Base-by-base conservation (phyloP, 2,797 vertebrate species). In the Hozukius guyotensis region DNA sequence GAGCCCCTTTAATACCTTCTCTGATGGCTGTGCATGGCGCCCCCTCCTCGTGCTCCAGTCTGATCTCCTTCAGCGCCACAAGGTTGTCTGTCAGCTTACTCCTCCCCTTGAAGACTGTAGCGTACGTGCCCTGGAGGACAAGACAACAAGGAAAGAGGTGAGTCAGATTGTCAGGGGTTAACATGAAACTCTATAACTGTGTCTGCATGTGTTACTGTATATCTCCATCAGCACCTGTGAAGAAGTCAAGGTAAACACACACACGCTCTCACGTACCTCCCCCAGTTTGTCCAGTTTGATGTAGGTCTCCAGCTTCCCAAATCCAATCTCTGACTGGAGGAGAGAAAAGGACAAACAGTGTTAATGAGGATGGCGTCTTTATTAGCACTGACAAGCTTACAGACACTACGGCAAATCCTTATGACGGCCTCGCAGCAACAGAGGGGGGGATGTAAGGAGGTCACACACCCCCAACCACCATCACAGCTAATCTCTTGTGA, bases 261-360 rank as follows among this genome's bases (percentile, higher is more conserved):
- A 32, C 31, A 9, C 36, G 22, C 71, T 22, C 42, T 32, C 11
- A 80, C 93, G 2, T 93, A 99, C 98, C 96, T 99, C 98, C 90
- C 98, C 98, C 75, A 99, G 97, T 90, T 99, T 99, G 94, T 99
- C 98, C 93, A 99, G 96, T 94, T 99, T 99, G 93, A 98, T 97
- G 89, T 99, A 99, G 14, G 97, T 98, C 95, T 99, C 98, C 96
- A 98, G 96, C 95, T 99, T 99, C 77, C 98, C 98, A 91, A 99
- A 99, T 57, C 98, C 98, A 88, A 99, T 98, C 95, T 99, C 98
- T 83, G 97, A 99, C 98, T 98, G 88, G 66, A 87, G 61, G 82
- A 88, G 66, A 78, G 66, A 88, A 75, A 84, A 85, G 69, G 75
- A 90, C 88, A 89, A 81, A 77, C 42, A 42, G 59, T 14, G 65